Percentiles rank a stretch among this genome's conserved stretches.
These are phyloP conservation scores for Chroicocephalus ridibundus DNA, from an alignment of 2,113 vertebrate genomes.

Conservation along the genomic window DNA sequence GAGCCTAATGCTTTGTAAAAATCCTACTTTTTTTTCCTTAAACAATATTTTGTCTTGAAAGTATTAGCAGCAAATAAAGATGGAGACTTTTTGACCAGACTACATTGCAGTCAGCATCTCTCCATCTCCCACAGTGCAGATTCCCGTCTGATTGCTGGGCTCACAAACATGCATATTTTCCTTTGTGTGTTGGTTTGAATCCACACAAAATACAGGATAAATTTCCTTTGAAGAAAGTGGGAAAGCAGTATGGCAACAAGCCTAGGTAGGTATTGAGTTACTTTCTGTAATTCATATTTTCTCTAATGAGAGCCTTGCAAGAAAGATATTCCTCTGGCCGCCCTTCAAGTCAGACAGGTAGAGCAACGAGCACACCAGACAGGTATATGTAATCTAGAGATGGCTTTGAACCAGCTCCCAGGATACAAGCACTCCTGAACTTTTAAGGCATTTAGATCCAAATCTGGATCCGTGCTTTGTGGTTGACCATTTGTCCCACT, in stretches of 20 bases:
- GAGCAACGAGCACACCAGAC: neutral
- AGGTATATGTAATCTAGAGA: neutral
- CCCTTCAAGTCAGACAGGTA: conserved; percentile 31
- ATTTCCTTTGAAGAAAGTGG: conserved; percentile 57
- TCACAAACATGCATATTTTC: neutral
- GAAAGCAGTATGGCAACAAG: conserved; percentile 27
- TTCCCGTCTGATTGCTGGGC: neutral
- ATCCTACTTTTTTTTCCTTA: neutral
- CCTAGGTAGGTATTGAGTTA: neutral
- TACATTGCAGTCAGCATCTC: neutral
- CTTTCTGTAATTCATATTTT: conserved; percentile 39
- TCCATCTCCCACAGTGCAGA: neutral
- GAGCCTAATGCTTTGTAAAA: neutral
- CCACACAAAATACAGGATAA: conserved; percentile 33
- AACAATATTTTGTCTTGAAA: neutral
- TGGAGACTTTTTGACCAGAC: neutral
- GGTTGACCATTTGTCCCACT: conserved; percentile 39
- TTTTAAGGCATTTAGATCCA: conserved; percentile 33
- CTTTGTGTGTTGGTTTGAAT: conserved; percentile 34
- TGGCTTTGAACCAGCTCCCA: conserved; percentile 31
- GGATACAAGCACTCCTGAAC: conserved; percentile 24
- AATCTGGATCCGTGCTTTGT: neutral
- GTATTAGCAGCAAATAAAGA: neutral
- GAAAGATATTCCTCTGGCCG: neutral
- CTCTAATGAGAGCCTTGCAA: conserved; percentile 34